Evolutionary conservation across 2,113 vertebrate species (phyloP), one percentile per base, ranked within the genome.

Genomic region (rabbit (Oryctolagus cuniculus)): DNA sequence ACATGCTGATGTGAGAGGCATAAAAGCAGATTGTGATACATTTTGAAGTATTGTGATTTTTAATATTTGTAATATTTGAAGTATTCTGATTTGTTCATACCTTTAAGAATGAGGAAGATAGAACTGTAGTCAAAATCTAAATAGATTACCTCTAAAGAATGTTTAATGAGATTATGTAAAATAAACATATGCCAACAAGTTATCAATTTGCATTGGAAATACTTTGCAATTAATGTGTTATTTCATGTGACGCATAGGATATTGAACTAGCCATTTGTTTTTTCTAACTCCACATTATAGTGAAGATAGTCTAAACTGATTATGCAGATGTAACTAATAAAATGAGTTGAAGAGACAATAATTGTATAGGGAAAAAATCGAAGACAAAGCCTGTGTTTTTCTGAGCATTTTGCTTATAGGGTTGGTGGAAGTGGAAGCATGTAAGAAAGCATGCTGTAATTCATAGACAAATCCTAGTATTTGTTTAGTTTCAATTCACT

Each of bases 1-100:
- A n/a, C n/a, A 58, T 15, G n/a, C 11, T 82, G 75, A 29, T 29
- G 24, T 95, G 55, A 79, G 84, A 75, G 84, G 58, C 36, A 69
- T 58, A 90, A 87, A 31, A 74, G 91, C 72, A 96, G 91, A 96
- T 87, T 95, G 81, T 93, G 96, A 96, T 92, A 77, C 78, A 75
- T 96, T 93, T 94, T 95, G 64, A 96, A 92, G 36, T 91, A 51
- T 97, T 98, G 94, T 94, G 95, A 77, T 95, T 97, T 97, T 95
- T 7, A 44, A 44, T 44, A 44, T 44, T 87, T 95, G 81, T 93
- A 95, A 96, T 92, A 77, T 93, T 94, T 95, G 64, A 96, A 92
- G 34, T 91, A 49, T 97, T 98, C 95, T 94, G 95, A 77, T 95
- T 97, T 97, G 93, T 97, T 97, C 91, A 97, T 89, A 90, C 70